Evolutionary conservation across 1,140 invertebrate genomes (phyloP).

Genomic region (Pogonus chalceus): DNA sequence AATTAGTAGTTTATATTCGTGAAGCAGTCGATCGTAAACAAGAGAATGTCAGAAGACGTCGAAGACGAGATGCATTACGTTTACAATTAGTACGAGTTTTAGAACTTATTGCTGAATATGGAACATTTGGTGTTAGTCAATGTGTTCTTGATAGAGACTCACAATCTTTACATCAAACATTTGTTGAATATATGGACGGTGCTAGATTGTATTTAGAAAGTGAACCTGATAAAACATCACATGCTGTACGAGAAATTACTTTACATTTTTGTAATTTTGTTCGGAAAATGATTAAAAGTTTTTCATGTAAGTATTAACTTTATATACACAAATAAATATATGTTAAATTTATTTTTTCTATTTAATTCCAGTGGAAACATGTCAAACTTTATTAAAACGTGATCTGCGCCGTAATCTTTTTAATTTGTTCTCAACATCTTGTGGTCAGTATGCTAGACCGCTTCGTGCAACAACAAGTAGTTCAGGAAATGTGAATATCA

Average conservation of each 20-base stretch:
- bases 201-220: slow-evolving; percentile 82
- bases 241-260: slow-evolving; percentile 71
- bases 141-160: slow-evolving; percentile 75
- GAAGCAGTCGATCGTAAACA: slow-evolving; percentile 97
- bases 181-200: slow-evolving; percentile 93
- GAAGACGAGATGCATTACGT: slow-evolving; percentile 84
- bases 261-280: slow-evolving; percentile 92
- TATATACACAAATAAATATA: background rate
- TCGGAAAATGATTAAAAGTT: slow-evolving; percentile 85
- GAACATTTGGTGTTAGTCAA: slow-evolving; percentile 77
- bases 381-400: slow-evolving; percentile 73
- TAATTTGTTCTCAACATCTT: slow-evolving; percentile 87
- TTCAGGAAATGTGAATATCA: background rate
- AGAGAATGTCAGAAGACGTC: slow-evolving; percentile 84
- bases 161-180: slow-evolving; percentile 70
- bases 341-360: slow-evolving; percentile 14
- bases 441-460: slow-evolving; percentile 61
- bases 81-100: slow-evolving; percentile 84
- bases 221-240: slow-evolving; percentile 80
- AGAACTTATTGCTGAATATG: slow-evolving; percentile 84
- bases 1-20: slow-evolving; percentile 79
- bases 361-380: slow-evolving; percentile 78
- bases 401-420: slow-evolving; percentile 83
- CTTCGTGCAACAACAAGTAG: slow-evolving; percentile 3
- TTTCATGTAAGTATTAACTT: slow-evolving; percentile 57